phyloP scores from a whole-genome alignment of 2,888 invertebrate genomes.

The Thereva nobilitata region DNA sequence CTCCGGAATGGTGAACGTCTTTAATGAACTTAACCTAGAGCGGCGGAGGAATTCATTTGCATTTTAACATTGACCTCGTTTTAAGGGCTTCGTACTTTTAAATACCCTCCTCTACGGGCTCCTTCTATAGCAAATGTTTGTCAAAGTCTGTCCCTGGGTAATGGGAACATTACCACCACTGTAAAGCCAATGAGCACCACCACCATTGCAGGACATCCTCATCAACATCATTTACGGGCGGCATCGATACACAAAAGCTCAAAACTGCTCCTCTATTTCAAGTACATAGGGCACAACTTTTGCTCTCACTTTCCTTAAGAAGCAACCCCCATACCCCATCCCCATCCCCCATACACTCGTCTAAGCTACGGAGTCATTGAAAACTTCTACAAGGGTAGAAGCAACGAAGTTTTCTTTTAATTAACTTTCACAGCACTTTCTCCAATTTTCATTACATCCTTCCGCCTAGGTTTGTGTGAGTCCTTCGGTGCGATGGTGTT shows the following conservation, averaged over 20 bases:
- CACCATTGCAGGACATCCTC: slow-evolving; percentile 35
- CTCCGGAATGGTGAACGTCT: slow-evolving; percentile 11
- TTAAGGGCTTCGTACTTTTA: slow-evolving; percentile 40
- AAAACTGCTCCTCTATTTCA: slow-evolving; percentile 22
- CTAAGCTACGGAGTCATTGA: slow-evolving; percentile 13
- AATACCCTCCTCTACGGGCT: slow-evolving; percentile 25
- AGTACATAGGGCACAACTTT: slow-evolving; percentile 32
- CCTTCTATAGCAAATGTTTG: slow-evolving; percentile 22
- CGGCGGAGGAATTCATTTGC: slow-evolving; percentile 37
- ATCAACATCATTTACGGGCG: slow-evolving; percentile 38
- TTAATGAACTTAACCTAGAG: slow-evolving; percentile 39
- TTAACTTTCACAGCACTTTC: slow-evolving; percentile 42
- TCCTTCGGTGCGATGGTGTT: slow-evolving; percentile 10
- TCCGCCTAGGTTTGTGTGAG: slow-evolving; percentile 12
- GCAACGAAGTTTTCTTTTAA: slow-evolving; percentile 40
- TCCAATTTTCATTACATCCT: slow-evolving; percentile 40
- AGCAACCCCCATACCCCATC: slow-evolving; percentile 2
- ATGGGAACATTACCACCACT: slow-evolving; percentile 6
- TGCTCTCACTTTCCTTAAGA: slow-evolving; percentile 36
- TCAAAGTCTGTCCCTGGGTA: slow-evolving; percentile 23
- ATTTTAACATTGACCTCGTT: slow-evolving; percentile 43
- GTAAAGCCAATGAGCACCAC: slow-evolving; percentile 9
- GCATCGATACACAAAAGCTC: slow-evolving; percentile 33
- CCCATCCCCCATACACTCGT: slow-evolving; percentile 21
- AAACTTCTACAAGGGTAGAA: slow-evolving; percentile 15